A percentile compares a stretch with the other conserved stretches of the same genome.
These are phyloP conservation scores for Campoplex nolae DNA, from an alignment of 2,888 invertebrate species.

Conservation along the genomic window DNA sequence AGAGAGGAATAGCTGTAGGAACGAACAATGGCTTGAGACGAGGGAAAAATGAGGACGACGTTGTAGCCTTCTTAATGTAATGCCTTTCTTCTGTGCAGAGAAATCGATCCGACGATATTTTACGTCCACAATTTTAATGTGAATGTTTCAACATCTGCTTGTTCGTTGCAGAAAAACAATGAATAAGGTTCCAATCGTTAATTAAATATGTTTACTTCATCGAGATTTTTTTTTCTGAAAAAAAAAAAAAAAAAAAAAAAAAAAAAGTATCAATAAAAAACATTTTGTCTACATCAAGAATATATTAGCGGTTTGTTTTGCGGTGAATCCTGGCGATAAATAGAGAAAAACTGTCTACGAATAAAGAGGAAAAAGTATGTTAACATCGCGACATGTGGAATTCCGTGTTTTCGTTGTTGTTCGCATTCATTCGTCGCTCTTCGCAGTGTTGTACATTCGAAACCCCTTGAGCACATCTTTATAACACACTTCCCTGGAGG, in stretches of 20 bases:
- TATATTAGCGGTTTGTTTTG: not conserved
- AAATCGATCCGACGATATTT: not conserved
- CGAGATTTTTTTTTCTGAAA: too few relatives aligned
- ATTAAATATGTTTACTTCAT: too few relatives aligned
- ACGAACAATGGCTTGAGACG: slow-evolving; percentile 58
- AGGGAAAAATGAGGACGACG: slow-evolving; percentile 39
- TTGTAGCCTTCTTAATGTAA: slow-evolving; percentile 24
- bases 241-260: too few relatives aligned
- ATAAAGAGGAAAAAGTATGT: slow-evolving; percentile 17
- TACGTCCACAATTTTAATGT: not conserved
- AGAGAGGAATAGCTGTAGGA: slow-evolving; percentile 34
- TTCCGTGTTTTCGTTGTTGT: slow-evolving; percentile 29
- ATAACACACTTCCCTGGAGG: slow-evolving; percentile 51
- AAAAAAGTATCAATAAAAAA: too few relatives aligned
- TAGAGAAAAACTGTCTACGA: not conserved
- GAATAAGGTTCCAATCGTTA: not conserved
- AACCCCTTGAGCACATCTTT: slow-evolving; percentile 53
- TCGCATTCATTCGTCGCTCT: not conserved
- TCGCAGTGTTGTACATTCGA: slow-evolving; percentile 53
- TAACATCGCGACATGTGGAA: not conserved
- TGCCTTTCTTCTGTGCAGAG: not conserved
- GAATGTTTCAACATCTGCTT: not conserved
- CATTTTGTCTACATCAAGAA: not conserved
- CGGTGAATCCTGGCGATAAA: not conserved
- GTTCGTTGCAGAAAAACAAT: not conserved